phyloP scores from a whole-genome alignment of 1,140 invertebrate genomes.

The Nebria ingens region DNA sequence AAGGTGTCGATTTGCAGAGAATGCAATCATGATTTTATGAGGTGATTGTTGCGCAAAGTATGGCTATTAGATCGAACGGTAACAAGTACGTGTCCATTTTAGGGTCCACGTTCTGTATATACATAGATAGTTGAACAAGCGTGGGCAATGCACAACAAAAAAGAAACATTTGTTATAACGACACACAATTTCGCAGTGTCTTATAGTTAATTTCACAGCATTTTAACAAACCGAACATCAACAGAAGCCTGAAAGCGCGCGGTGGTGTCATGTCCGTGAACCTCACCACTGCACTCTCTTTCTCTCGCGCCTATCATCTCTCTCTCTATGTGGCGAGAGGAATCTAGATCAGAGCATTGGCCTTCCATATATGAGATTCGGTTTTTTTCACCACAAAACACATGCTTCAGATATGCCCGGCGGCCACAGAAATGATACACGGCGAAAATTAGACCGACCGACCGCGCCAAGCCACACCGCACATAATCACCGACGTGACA shows the following conservation, averaged over 20 bases:
- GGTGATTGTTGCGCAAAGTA: too few relatives aligned
- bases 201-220: too few relatives aligned
- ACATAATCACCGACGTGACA: not conserved
- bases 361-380: slow-evolving; percentile 7
- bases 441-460: slow-evolving; percentile 3
- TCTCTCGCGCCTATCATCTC: not conserved
- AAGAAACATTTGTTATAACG: not conserved
- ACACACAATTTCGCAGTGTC: too few relatives aligned
- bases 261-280: slow-evolving; percentile 2
- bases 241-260: not conserved
- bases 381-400: slow-evolving; percentile 9
- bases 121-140: not conserved
- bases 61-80: not conserved
- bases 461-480: not conserved
- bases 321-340: not conserved
- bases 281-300: not conserved
- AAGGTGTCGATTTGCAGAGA: too few relatives aligned
- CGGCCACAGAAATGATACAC: slow-evolving; percentile 5
- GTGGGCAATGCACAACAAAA: not conserved
- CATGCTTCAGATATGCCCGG: not conserved
- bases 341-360: slow-evolving; percentile 9
- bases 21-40: too few relatives aligned
- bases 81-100: not conserved
- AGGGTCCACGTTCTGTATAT: too few relatives aligned
- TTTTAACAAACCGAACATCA: too few relatives aligned